Conservation (phyloP, 2,888 invertebrate species). For the Zaprionus bogoriensis region DNA sequence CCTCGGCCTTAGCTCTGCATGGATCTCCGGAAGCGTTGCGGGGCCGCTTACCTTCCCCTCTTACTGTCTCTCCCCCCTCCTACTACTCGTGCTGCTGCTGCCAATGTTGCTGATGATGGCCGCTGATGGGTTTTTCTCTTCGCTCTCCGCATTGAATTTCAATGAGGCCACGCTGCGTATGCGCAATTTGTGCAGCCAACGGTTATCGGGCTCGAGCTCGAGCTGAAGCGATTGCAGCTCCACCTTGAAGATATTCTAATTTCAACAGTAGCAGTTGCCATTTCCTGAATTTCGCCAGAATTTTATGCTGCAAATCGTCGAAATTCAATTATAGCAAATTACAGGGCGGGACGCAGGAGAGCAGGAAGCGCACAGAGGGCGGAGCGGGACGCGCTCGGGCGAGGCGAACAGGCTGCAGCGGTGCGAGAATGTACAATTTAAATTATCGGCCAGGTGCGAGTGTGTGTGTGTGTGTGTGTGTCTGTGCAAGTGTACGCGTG, state of each 20-base stretch:
- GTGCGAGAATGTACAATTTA: slow-evolving; percentile 43
- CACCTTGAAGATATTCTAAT: slow-evolving; percentile 1
- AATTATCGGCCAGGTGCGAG: slow-evolving; percentile 48
- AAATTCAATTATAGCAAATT: slow-evolving; percentile 70
- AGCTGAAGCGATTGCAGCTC: background rate
- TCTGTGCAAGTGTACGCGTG: background rate
- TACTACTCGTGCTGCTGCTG: background rate
- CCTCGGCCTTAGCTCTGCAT: background rate
- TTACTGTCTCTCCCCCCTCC: background rate
- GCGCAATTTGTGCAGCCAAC: slow-evolving; percentile 46
- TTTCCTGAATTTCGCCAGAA: slow-evolving; percentile 11
- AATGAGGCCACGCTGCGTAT: slow-evolving; percentile 60
- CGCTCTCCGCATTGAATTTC: slow-evolving; percentile 36
- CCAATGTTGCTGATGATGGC: slow-evolving; percentile 23
- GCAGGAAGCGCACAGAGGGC: background rate
- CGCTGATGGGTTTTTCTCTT: slow-evolving; percentile 24
- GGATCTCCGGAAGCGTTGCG: background rate
- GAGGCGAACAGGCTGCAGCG: background rate
- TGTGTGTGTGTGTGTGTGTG: slow-evolving; percentile 1
- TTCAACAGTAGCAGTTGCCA: background rate
- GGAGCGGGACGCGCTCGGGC: too few species aligned
- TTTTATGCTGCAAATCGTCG: slow-evolving; percentile 50
- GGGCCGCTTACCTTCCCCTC: background rate
- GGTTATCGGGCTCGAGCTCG: slow-evolving; percentile 5
- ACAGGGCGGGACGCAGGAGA: slow-evolving; percentile 16